These are phyloP conservation scores for Euwallacea fornicatus DNA, from an alignment of 1,140 invertebrate species.

Conservation along the genomic window DNA sequence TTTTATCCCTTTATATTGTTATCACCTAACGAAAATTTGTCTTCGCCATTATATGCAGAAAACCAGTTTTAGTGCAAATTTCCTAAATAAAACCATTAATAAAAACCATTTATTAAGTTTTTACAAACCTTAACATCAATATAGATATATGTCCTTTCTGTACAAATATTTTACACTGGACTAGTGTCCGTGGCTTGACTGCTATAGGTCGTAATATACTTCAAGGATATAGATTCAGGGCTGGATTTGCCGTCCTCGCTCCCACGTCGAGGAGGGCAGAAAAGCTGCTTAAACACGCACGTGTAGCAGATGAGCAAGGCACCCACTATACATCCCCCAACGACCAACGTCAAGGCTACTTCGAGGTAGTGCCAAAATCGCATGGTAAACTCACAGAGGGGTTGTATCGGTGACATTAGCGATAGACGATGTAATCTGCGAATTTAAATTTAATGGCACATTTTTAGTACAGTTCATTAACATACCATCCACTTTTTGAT, in stretches of 20 bases:
- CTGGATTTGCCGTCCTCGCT: constrained; percentile 10
- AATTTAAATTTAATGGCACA: not conserved
- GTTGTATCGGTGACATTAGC: not conserved
- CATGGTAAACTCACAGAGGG: constrained; percentile 1
- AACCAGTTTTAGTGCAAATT: too few species aligned
- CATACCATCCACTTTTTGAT: too few species aligned
- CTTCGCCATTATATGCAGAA: too few species aligned
- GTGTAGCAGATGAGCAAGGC: constrained; percentile 23
- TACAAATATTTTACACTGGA: constrained; percentile 18
- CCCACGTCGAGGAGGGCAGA: constrained; percentile 12
- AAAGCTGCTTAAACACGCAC: constrained; percentile 26
- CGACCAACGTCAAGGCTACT: constrained; percentile 4
- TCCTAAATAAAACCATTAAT: too few species aligned
- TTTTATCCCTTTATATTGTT: too few species aligned
- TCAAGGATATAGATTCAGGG: constrained; percentile 19
- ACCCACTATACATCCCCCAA: constrained; percentile 16
- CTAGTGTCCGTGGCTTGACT: constrained; percentile 21
- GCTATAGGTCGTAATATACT: constrained; percentile 18
- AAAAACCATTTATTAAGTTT: too few species aligned
- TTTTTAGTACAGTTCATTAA: too few species aligned
- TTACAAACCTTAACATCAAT: too few species aligned
- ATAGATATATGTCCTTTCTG: not conserved
- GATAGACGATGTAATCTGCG: not conserved
- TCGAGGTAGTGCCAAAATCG: constrained; percentile 13
- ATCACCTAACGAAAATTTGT: too few species aligned